Evolutionary conservation across 2,113 vertebrate genomes (phyloP).

Genomic region (Pandion haliaetus): DNA sequence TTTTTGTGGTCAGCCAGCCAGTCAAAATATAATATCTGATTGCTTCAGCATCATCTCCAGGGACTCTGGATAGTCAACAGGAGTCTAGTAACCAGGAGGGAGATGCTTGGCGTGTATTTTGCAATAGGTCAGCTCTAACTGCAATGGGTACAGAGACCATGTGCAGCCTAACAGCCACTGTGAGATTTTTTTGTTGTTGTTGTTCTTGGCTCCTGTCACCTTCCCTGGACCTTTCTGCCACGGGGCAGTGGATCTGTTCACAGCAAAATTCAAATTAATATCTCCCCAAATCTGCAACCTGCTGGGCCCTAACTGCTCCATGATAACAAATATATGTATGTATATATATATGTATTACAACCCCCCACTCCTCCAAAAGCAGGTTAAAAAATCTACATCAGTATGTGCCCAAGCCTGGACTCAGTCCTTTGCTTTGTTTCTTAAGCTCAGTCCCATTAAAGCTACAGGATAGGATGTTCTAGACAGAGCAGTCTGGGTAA

Average conservation of each 20-base stretch:
- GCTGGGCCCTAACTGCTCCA: not conserved
- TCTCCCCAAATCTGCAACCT: not conserved
- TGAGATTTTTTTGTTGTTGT: not conserved
- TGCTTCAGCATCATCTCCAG: constrained; percentile 23
- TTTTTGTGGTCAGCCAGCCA: not conserved
- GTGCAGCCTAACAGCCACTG: not conserved
- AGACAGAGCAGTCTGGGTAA: not conserved
- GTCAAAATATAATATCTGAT: constrained; percentile 16
- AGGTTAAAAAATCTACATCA: not conserved
- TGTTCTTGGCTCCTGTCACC: not conserved
- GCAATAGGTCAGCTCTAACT: not conserved
- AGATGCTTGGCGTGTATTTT: not conserved
- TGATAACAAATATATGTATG: not conserved
- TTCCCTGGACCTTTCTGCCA: not conserved
- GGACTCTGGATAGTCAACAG: not conserved
- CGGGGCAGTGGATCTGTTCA: not conserved
- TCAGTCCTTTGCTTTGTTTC: not conserved
- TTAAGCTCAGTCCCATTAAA: not conserved
- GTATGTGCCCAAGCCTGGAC: accelerated
- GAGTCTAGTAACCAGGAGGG: not conserved
- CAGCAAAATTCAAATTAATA: not conserved
- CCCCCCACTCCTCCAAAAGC: not conserved
- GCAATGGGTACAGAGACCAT: not conserved
- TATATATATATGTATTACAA: no score
- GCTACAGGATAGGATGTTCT: not conserved